Evolutionary conservation across 1,140 invertebrate species (phyloP), one percentile per base, ranked within the genome.

Genomic region (Lethrus apterus): DNA sequence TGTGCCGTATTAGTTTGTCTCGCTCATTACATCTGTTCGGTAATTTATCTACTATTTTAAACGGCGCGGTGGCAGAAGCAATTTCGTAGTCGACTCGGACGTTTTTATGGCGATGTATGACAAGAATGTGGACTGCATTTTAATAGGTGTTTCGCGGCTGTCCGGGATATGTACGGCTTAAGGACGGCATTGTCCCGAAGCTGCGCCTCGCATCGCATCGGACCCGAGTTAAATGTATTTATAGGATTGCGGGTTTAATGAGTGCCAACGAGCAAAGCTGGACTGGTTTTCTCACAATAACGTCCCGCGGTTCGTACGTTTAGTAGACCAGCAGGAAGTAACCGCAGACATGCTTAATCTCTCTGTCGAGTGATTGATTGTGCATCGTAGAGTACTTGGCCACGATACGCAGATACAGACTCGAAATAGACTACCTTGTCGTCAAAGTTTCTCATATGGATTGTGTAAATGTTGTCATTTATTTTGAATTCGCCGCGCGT

Each of bases 241-340:
- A 51, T 54, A 50, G 45, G 41, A 54, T 54, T 51, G 49, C 44
- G 34, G 40, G 45, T 48, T 51, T 54, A 54, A 49, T 54, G 52
- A 54, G 49, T 17, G 26, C 20, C 19, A 29, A 20, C 14, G 34
- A 48, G 46, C 36, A 48, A 42, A 48, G 35, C 26, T 13, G 46
- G 46, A 54, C 52, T 54, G 52, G 52, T 54, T 54, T 42, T 34
- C 42, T 51, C 46, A 54, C 52, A 54, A 54, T 54, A 51, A 38
- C 41, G 32, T 47, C 48, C 52, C 33, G 52, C 44, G 33, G 52
- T 54, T 54, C 45, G 38, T 48, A 23, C 49, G 52, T 54, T 54
- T 54, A 54, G 49, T 54, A 51, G 52, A 54, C 42, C 52, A 54
- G 52, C 52, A 54, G 52, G 52, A 54, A 54, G 52, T 54, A 47